Conservation (phyloP, 2,888 invertebrate genomes). For the Trichacis sp. region DNA sequence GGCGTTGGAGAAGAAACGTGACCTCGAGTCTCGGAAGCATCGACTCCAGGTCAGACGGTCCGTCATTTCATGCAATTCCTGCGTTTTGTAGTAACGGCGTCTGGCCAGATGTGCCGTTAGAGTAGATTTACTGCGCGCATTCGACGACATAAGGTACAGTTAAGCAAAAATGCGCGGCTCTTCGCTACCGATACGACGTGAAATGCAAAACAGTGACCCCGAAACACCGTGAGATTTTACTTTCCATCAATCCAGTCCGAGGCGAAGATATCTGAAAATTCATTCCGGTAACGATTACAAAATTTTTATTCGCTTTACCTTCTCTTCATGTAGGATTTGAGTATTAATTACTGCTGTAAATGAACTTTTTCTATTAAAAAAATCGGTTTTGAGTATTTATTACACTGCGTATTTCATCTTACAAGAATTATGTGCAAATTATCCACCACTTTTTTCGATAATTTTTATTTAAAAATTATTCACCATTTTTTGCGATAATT, state of each 20-base stretch:
- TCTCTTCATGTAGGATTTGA: no score
- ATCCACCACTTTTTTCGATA: no score
- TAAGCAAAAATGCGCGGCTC: constrained; percentile 29
- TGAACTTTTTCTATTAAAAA: no score
- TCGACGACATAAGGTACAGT: constrained; percentile 35
- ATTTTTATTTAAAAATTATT: no score
- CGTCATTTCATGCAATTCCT: constrained; percentile 33
- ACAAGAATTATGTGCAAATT: no score
- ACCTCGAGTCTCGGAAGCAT: constrained; percentile 24
- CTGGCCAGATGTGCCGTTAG: constrained; percentile 42
- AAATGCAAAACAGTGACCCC: background rate
- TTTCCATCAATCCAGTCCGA: background rate
- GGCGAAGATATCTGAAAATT: no score
- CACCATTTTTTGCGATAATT: no score
- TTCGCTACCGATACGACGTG: background rate
- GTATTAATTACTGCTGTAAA: no score
- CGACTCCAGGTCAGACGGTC: constrained; percentile 36
- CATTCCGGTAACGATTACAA: background rate
- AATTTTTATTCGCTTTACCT: background rate
- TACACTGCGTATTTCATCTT: no score
- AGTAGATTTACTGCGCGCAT: constrained; percentile 28
- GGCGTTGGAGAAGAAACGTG: constrained; percentile 24
- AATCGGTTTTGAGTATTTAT: no score
- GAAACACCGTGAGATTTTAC: background rate
- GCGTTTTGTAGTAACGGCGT: constrained; percentile 39